These are phyloP conservation scores for Pelecanoides urinatrix DNA, from an alignment of 2,113 vertebrate genomes.

Conservation along the genomic window DNA sequence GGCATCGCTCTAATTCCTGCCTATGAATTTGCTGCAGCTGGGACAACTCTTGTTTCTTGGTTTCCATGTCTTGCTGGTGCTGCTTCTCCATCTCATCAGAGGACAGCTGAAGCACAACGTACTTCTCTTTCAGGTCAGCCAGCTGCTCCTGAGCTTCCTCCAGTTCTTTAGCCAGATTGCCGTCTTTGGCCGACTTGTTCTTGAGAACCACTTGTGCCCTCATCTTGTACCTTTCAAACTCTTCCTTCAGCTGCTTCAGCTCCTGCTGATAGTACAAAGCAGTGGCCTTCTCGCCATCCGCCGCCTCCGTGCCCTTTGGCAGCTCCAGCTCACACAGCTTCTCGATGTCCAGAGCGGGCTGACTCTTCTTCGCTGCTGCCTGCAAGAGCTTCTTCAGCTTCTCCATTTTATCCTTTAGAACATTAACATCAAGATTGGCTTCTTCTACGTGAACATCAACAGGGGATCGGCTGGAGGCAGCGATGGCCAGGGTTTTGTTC, in stretches of 20 bases:
- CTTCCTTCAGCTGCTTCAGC: conserved; percentile 89
- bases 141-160: conserved; percentile 88
- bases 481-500: conserved; percentile 87
- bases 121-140: conserved; percentile 88
- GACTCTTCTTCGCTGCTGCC: conserved; percentile 73
- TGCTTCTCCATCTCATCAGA: conserved; percentile 75
- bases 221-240: conserved; percentile 93
- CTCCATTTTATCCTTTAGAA: conserved; percentile 85
- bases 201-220: conserved; percentile 91
- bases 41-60: conserved; percentile 65
- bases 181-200: conserved; percentile 85
- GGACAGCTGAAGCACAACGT: conserved; percentile 83
- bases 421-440: conserved; percentile 74
- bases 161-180: conserved; percentile 82
- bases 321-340: conserved; percentile 63
- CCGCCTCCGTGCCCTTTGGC: conserved; percentile 30
- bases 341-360: conserved; percentile 69
- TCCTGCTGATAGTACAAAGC: conserved; percentile 84
- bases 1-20: conserved; percentile 82
- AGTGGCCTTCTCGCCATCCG: conserved; percentile 72
- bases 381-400: conserved; percentile 82
- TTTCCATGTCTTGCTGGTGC: conserved; percentile 75
- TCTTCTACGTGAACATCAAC: conserved; percentile 74
- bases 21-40: conserved; percentile 78
- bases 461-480: conserved; percentile 72